Evolutionary conservation across 2,113 vertebrate species (phyloP).

Genomic region (Cebus imitator): DNA sequence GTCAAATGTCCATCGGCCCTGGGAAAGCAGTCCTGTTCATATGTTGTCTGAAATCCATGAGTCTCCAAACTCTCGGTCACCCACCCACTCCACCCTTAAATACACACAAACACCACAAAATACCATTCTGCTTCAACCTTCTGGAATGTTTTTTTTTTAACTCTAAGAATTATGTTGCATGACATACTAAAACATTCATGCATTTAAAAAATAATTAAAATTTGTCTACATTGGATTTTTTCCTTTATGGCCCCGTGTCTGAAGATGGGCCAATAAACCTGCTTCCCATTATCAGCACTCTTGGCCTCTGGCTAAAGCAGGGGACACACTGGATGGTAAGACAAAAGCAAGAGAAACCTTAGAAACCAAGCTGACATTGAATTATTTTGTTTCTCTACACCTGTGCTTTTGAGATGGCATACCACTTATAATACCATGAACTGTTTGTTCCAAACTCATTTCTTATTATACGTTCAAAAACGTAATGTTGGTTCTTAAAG

Average conservation of each 20-base stretch:
- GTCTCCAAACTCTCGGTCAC: background rate
- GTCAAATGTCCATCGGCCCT: background rate
- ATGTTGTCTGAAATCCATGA: background rate
- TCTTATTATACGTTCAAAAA: conserved; percentile 13
- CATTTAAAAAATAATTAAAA: conserved; percentile 34
- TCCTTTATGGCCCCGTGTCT: background rate
- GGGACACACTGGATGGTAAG: background rate
- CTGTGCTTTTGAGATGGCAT: background rate
- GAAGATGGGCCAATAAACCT: background rate
- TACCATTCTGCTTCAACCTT: background rate
- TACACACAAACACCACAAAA: background rate
- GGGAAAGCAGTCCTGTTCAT: background rate
- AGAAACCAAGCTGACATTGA: conserved; percentile 2
- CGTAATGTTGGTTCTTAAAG: background rate
- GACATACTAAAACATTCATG: background rate
- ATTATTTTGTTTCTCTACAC: conserved; percentile 34
- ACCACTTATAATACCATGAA: background rate
- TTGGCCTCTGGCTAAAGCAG: background rate
- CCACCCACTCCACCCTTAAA: background rate
- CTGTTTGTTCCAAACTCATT: background rate
- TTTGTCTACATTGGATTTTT: background rate
- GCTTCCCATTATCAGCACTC: background rate
- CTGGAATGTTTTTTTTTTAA: background rate
- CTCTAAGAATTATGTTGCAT: conserved; percentile 8
- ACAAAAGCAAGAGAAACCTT: conserved; percentile 7